Percentiles rank a stretch among this genome's conserved stretches.
Conservation (phyloP, 1,140 invertebrate genomes). For the Dreissena rostriformis region DNA sequence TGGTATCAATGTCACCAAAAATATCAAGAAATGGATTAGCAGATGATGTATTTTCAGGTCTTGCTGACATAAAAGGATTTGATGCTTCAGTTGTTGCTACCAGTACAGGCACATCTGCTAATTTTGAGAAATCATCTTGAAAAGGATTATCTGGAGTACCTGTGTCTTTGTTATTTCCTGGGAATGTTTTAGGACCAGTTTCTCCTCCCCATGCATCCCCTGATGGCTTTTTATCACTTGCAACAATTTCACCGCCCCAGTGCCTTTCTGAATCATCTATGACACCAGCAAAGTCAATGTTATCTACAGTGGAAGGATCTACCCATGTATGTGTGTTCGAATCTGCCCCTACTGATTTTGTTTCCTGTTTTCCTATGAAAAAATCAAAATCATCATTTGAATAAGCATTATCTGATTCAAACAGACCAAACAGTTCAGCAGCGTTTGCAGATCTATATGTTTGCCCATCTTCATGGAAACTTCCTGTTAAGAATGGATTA, state of each 20-base stretch:
- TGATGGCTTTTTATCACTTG: constrained; percentile 13
- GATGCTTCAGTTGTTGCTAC: background rate
- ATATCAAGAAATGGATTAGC: constrained; percentile 64
- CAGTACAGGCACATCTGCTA: constrained; percentile 53
- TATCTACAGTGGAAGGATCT: constrained; percentile 26
- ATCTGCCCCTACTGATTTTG: constrained; percentile 6
- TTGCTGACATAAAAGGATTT: constrained; percentile 1
- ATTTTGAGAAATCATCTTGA: constrained; percentile 73
- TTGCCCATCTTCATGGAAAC: constrained; percentile 35
- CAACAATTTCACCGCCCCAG: constrained; percentile 30
- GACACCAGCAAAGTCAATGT: constrained; percentile 24
- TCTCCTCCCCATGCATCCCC: constrained; percentile 61
- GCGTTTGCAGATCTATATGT: constrained; percentile 13
- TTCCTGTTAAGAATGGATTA: constrained; percentile 55
- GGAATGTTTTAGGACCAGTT: constrained; percentile 20
- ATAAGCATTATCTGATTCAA: constrained; percentile 33
- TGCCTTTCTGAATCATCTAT: constrained; percentile 33
- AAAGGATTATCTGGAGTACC: constrained; percentile 68
- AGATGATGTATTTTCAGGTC: background rate
- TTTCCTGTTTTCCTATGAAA: background rate
- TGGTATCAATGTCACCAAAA: background rate
- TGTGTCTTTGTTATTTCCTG: constrained; percentile 14
- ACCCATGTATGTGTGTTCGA: constrained; percentile 2
- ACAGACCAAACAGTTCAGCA: constrained; percentile 50
- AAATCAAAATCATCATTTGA: constrained; percentile 24